Evolutionary conservation across 2,888 invertebrate species (phyloP).

Genomic region (Scaptomyza parva): DNA sequence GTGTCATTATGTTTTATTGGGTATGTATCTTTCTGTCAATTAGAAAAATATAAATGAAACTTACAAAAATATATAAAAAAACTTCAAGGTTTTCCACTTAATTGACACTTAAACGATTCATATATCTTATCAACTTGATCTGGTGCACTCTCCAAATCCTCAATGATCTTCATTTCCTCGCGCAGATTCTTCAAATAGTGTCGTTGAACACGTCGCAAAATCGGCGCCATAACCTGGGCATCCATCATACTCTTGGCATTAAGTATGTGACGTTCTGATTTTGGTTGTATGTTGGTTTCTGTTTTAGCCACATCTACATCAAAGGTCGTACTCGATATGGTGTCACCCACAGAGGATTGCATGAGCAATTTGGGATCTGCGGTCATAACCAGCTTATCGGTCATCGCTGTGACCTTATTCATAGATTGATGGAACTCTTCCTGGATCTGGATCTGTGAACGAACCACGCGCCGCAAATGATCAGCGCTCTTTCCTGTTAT

Average conservation of each 20-base stretch:
- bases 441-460: neutral
- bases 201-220: neutral
- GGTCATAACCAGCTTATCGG: neutral
- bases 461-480: neutral
- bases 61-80: neutral
- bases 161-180: constrained; percentile 1
- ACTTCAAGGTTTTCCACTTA: neutral
- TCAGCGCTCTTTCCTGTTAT: neutral
- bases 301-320: neutral
- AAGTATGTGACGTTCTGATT: neutral
- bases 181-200: neutral
- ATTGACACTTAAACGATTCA: neutral
- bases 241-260: neutral
- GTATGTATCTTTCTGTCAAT: neutral
- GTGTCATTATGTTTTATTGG: neutral
- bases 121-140: constrained; percentile 1
- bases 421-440: neutral
- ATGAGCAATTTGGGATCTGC: neutral
- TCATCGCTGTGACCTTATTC: neutral
- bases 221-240: neutral
- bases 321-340: neutral
- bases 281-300: neutral
- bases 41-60: neutral
- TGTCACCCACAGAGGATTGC: neutral
- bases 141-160: neutral